Percentiles rank a stretch among this genome's conserved stretches.
phyloP scores from a whole-genome alignment of 2,888 invertebrate species.

The Philopedon plagiatum region DNA sequence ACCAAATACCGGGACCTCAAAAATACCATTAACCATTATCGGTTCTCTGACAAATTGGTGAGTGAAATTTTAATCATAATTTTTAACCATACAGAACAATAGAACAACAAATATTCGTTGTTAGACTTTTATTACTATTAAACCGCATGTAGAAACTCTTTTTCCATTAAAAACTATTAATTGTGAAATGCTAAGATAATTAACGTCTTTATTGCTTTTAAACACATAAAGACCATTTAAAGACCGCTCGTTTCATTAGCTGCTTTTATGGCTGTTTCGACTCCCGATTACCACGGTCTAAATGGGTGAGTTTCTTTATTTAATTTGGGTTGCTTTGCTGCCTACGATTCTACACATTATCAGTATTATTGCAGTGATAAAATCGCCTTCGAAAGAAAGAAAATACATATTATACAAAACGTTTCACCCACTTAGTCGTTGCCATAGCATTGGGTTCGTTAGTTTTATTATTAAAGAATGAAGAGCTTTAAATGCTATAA shows the following conservation, averaged over 20 bases:
- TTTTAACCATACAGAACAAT: too few species aligned
- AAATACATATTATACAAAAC: background rate
- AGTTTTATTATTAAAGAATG: background rate
- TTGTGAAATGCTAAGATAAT: background rate
- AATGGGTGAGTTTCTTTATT: background rate
- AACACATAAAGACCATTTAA: slow-evolving; percentile 14
- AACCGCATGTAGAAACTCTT: background rate
- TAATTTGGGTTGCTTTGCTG: slow-evolving; percentile 6
- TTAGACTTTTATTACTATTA: background rate
- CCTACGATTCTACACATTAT: slow-evolving; percentile 1
- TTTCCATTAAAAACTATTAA: background rate
- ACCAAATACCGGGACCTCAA: too few species aligned
- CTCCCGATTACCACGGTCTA: background rate
- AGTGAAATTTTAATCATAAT: background rate
- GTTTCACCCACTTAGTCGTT: background rate
- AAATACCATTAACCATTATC: too few species aligned
- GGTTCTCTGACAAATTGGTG: background rate
- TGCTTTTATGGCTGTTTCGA: background rate
- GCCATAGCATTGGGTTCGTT: background rate
- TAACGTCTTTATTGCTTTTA: background rate
- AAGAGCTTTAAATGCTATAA: background rate
- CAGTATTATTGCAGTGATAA: background rate
- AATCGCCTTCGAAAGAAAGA: background rate
- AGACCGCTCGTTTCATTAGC: slow-evolving; percentile 4
- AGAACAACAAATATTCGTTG: background rate